Conservation (phyloP, 2,797 vertebrate genomes). For the Pseudochaenichthys georgianus region DNA sequence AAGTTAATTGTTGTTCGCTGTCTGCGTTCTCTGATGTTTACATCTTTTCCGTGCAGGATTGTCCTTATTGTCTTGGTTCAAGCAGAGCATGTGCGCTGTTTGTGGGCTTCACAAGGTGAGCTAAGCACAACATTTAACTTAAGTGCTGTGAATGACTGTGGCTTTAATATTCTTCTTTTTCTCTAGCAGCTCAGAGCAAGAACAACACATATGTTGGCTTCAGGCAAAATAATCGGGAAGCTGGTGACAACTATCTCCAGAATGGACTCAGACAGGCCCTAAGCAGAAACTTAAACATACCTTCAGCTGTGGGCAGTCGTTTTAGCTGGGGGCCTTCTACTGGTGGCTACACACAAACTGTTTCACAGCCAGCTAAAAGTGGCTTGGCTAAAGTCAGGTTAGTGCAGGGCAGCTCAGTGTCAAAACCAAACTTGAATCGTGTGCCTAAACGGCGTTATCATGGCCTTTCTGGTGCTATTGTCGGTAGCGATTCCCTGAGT, state of each 20-base stretch:
- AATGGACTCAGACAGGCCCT: conserved; percentile 62
- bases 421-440: not conserved
- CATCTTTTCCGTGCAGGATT: conserved; percentile 39
- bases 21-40: conserved; percentile 5
- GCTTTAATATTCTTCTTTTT: not conserved
- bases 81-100: conserved; percentile 64
- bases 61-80: conserved; percentile 60
- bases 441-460: rapidly evolving
- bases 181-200: conserved; percentile 21
- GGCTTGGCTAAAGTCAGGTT: not conserved
- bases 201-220: conserved; percentile 50
- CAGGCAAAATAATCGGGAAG: conserved; percentile 13
- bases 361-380: not conserved
- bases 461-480: not conserved
- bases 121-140: too few relatives aligned
- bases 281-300: not conserved
- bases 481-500: conserved; percentile 14
- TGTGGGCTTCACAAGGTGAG: conserved; percentile 50
- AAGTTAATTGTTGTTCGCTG: not conserved
- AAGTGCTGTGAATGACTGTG: not conserved
- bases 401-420: not conserved
- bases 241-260: conserved; percentile 42
- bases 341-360: rapidly evolving
- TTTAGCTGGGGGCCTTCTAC: not conserved
- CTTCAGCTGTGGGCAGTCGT: not conserved